These are phyloP conservation scores for Erpornis zantholeuca DNA, from an alignment of 2,113 vertebrate genomes.

Conservation along the genomic window DNA sequence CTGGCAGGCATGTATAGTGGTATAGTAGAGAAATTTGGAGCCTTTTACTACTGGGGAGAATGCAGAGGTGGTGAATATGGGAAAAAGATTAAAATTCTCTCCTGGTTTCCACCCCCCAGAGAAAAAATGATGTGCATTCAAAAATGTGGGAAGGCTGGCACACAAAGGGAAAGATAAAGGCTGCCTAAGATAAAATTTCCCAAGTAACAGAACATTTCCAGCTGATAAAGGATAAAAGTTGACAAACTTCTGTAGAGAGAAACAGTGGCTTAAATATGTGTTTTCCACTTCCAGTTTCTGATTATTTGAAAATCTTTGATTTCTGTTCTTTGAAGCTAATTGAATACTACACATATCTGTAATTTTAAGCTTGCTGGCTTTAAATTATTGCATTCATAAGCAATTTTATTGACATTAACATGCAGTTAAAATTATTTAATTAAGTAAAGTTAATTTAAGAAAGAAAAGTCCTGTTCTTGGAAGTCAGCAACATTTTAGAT, in stretches of 20 bases:
- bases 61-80: background rate
- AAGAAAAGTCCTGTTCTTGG: background rate
- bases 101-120: background rate
- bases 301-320: background rate
- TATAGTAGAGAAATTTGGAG: background rate
- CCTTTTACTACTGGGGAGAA: background rate
- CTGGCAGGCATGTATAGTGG: background rate
- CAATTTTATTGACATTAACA: background rate
- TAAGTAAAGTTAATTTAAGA: background rate
- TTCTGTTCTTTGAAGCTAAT: background rate
- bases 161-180: background rate
- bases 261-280: background rate
- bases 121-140: background rate
- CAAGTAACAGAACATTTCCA: background rate
- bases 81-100: background rate
- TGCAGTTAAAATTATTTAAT: background rate
- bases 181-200: background rate
- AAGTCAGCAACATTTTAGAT: background rate
- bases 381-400: background rate
- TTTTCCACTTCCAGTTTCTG: background rate
- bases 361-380: background rate
- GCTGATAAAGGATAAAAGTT: background rate
- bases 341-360: background rate
- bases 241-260: background rate
- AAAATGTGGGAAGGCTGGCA: background rate